Conservation (phyloP, 2,888 invertebrate species). For the Bellardia bayeri region DNA sequence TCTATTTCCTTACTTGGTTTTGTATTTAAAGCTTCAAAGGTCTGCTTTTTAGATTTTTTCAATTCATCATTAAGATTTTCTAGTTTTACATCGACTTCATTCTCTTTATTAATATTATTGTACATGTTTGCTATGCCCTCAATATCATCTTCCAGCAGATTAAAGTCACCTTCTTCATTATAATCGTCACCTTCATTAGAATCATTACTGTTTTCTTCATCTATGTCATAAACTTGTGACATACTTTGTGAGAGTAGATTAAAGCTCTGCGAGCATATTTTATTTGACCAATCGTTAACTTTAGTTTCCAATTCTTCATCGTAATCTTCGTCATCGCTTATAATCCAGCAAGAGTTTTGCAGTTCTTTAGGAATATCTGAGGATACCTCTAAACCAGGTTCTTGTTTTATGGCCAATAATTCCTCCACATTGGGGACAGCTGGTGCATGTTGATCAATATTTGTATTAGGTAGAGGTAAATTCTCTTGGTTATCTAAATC, state of each 20-base stretch:
- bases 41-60: neutral
- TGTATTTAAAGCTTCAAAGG: neutral
- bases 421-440: neutral
- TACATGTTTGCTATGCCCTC: constrained; percentile 56
- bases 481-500: constrained; percentile 70
- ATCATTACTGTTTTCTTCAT: constrained; percentile 68
- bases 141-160: constrained; percentile 64
- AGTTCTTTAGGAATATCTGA: constrained; percentile 60
- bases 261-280: constrained; percentile 78
- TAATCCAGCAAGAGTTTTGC: constrained; percentile 71
- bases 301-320: constrained; percentile 78
- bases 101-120: constrained; percentile 35
- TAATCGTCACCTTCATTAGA: constrained; percentile 61
- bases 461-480: constrained; percentile 1
- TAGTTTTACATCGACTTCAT: neutral
- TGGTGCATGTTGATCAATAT: neutral
- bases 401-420: constrained; percentile 47
- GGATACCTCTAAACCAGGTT: constrained; percentile 46
- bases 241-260: constrained; percentile 69
- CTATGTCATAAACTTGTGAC: constrained; percentile 79
- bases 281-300: constrained; percentile 79
- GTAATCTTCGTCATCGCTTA: constrained; percentile 78
- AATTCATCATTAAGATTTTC: constrained; percentile 4
- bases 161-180: constrained; percentile 44
- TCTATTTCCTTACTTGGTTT: neutral